Evolutionary conservation across 2,888 invertebrate species (phyloP), one percentile per base, ranked within the genome.

Genomic region (Myopa tessellatipennis): DNA sequence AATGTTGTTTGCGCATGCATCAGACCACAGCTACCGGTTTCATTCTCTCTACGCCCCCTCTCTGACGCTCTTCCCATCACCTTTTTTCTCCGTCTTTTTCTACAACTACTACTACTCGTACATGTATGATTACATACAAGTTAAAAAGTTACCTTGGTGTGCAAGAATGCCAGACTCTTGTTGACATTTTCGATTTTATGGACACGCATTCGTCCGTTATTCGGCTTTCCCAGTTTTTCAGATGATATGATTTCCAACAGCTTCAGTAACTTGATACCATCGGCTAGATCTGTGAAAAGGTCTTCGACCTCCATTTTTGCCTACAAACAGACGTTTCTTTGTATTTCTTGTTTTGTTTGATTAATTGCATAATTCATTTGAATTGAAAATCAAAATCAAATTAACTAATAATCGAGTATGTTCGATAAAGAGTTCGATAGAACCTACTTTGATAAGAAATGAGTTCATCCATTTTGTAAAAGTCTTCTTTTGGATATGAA

Each of bases 401-500:
- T 69, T 69, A 58, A 45, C 70, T 67, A 12, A 55, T 52, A 10
- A 52, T 36, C 18, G 79, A 65, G 34, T 58, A 55, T 70, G 50
- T 73, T 12, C 26, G 26, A 26, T 26, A 26, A 26, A 26, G 26
- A 26, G 26, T 26, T 26, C 26, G 26, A 26, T 26, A 26, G 26
- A 61, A n/a, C 18, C 83, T 86, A 97, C 98, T 95, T 97, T 98
- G 88, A 95, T 93, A 85, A 98, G 90, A 90, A 98, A 98, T 34
- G 97, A 97, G 91, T 98, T 98, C 95, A 98, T 96, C 98, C 98
- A 98, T 96, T 99, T 99, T 85, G 99, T 99, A 91, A 99, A 99
- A 50, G 99, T 99, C 90, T 99, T 99, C 93, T 99, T 99, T 91
- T 99, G 99, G 84, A 99, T 99, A 90, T 97, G 95, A 82, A 98